A percentile compares a stretch with the other conserved stretches of the same genome.
phyloP scores from a whole-genome alignment of 2,888 invertebrate species.

The Leptopilina syphax region DNA sequence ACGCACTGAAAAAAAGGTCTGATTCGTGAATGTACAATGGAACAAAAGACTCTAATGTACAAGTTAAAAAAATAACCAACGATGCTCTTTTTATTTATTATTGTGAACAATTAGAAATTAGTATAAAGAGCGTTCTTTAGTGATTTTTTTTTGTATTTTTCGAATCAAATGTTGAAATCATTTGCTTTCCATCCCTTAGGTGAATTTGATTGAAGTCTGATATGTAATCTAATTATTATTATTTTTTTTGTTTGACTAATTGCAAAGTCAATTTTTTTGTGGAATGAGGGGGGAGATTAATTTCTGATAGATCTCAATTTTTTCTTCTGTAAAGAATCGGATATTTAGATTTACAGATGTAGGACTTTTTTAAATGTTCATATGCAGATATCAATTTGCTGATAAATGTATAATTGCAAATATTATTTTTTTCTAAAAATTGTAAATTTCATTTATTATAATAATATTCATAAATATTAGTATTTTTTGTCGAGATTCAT shows the following conservation, averaged over 20 bases:
- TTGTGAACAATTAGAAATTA: neutral
- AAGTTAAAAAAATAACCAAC: neutral
- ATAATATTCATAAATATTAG: slow-evolving; percentile 19
- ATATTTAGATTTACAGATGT: slow-evolving; percentile 14
- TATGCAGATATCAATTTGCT: slow-evolving; percentile 24
- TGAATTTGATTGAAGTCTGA: slow-evolving; percentile 36
- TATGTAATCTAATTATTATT: slow-evolving; percentile 22
- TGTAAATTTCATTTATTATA: slow-evolving; percentile 20
- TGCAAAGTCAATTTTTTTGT: slow-evolving; percentile 15
- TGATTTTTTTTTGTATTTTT: slow-evolving; percentile 9
- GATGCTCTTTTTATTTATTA: slow-evolving; percentile 34
- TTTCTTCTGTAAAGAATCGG: slow-evolving; percentile 31
- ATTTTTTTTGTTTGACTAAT: neutral
- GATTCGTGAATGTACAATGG: slow-evolving; percentile 14
- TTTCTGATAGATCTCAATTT: slow-evolving; percentile 33
- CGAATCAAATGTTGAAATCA: slow-evolving; percentile 18
- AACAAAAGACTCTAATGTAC: neutral
- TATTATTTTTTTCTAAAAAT: slow-evolving; percentile 25
- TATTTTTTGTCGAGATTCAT: slow-evolving; percentile 20
- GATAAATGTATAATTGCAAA: slow-evolving; percentile 16
- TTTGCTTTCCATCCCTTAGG: slow-evolving; percentile 17
- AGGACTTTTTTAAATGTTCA: slow-evolving; percentile 10
- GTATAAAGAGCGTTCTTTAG: neutral
- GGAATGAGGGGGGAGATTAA: slow-evolving; percentile 10
- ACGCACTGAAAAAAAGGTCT: slow-evolving; percentile 12